Evolutionary conservation across 2,888 invertebrate species (phyloP).

Genomic region (Spodoptera exigua): DNA sequence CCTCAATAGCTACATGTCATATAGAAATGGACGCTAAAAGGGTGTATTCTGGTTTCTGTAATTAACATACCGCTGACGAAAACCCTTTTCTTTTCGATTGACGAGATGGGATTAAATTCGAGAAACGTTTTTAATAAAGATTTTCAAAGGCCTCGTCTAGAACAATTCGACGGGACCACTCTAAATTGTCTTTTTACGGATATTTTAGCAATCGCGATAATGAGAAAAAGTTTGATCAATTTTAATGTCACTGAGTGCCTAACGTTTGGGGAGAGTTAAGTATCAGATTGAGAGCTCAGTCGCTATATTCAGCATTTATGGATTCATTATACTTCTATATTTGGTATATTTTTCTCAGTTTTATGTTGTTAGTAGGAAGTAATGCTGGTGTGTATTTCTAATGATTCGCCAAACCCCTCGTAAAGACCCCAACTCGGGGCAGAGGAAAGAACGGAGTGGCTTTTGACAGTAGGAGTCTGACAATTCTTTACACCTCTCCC

Average conservation of each 20-base stretch:
- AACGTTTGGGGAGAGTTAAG: not conserved
- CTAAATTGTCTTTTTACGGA: slow-evolving; percentile 36
- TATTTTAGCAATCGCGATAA: slow-evolving; percentile 38
- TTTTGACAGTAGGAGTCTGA: too few species aligned
- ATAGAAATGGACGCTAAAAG: slow-evolving; percentile 71
- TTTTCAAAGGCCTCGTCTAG: slow-evolving; percentile 50
- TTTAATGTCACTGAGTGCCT: slow-evolving; percentile 6
- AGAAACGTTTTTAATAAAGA: slow-evolving; percentile 63
- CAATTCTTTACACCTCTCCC: too few species aligned
- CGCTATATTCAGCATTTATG: too few species aligned
- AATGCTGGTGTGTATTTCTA: too few species aligned
- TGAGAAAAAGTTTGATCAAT: slow-evolving; percentile 22
- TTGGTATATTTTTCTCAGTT: too few species aligned
- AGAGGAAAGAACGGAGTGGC: too few species aligned
- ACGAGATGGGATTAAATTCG: slow-evolving; percentile 66
- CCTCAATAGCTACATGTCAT: slow-evolving; percentile 42
- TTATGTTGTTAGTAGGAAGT: too few species aligned
- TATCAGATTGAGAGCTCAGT: not conserved
- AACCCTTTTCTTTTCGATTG: slow-evolving; percentile 75
- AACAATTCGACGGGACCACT: slow-evolving; percentile 40
- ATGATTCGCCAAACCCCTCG: too few species aligned
- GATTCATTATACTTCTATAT: too few species aligned
- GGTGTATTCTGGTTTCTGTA: slow-evolving; percentile 74
- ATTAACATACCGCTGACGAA: slow-evolving; percentile 75
- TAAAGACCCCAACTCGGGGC: too few species aligned